phyloP scores from a whole-genome alignment of 2,888 invertebrate species.

The Ptilodon capucinus region DNA sequence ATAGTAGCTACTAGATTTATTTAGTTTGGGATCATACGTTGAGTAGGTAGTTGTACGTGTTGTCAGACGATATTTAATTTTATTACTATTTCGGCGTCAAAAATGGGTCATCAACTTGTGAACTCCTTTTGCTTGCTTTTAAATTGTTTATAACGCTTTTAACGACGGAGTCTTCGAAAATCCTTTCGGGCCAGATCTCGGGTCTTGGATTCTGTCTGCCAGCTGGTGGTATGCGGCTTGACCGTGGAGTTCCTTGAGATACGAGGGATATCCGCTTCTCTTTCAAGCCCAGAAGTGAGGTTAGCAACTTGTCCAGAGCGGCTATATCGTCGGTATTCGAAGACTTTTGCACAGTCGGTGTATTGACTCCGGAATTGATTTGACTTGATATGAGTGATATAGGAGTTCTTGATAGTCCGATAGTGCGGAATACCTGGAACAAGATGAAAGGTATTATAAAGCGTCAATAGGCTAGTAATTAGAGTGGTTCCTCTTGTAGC shows the following conservation, averaged over 20 bases:
- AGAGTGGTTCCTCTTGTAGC: too few relatives aligned
- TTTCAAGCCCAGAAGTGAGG: slow-evolving; percentile 81
- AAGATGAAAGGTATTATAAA: background rate
- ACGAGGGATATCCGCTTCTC: slow-evolving; percentile 58
- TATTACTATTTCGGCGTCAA: slow-evolving; percentile 60
- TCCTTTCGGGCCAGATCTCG: slow-evolving; percentile 72
- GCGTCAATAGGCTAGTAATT: too few relatives aligned
- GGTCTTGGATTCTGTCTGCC: slow-evolving; percentile 48
- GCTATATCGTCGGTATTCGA: slow-evolving; percentile 83
- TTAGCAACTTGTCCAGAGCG: slow-evolving; percentile 84
- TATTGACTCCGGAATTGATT: slow-evolving; percentile 53
- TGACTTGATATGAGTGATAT: slow-evolving; percentile 57
- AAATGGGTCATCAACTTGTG: slow-evolving; percentile 65
- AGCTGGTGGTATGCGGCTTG: slow-evolving; percentile 57
- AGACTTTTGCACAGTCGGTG: slow-evolving; percentile 45
- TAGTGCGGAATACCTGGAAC: slow-evolving; percentile 60
- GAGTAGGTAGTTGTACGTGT: too few relatives aligned
- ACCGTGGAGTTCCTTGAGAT: slow-evolving; percentile 65
- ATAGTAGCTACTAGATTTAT: too few relatives aligned
- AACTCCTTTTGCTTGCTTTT: slow-evolving; percentile 56
- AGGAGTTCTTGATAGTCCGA: slow-evolving; percentile 60
- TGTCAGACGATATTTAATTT: background rate
- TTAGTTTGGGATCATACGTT: too few relatives aligned
- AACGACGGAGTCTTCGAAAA: slow-evolving; percentile 69
- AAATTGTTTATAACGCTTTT: slow-evolving; percentile 66